Conservation (phyloP, 2,113 vertebrate species). For the Coptodon bakossiorum region DNA sequence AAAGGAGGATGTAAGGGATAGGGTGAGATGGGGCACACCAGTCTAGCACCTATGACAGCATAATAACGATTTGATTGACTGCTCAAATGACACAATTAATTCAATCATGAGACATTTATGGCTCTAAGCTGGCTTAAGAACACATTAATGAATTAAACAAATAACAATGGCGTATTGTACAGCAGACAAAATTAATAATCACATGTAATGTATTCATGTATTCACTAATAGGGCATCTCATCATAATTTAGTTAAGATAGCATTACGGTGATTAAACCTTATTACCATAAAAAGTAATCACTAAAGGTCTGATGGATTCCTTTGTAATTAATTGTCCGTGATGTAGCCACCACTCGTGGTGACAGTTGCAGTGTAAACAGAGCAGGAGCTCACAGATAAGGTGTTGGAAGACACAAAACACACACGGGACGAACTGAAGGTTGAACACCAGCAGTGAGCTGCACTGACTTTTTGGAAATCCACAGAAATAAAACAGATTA, state of each 20-base stretch:
- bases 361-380: background rate
- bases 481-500: background rate
- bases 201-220: constrained; percentile 31
- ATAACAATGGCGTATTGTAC: constrained; percentile 8
- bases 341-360: background rate
- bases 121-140: constrained; percentile 30
- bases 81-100: background rate
- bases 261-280: constrained; percentile 34
- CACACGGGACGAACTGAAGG: background rate
- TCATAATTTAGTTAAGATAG: constrained; percentile 34
- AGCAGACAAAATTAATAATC: background rate
- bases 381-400: background rate
- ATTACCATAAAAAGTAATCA: constrained; percentile 51
- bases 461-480: background rate
- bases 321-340: constrained; percentile 19
- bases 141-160: constrained; percentile 39
- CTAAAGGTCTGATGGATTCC: constrained; percentile 1
- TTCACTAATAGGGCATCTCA: constrained; percentile 26
- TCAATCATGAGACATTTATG: constrained; percentile 3
- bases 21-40: background rate
- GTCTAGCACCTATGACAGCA: background rate
- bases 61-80: background rate
- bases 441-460: background rate
- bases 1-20: background rate
- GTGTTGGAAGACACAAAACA: background rate